Percentiles rank a stretch among this genome's conserved stretches.
phyloP scores from a whole-genome alignment of 2,888 invertebrate species.

The Ophion obscuratus region DNA sequence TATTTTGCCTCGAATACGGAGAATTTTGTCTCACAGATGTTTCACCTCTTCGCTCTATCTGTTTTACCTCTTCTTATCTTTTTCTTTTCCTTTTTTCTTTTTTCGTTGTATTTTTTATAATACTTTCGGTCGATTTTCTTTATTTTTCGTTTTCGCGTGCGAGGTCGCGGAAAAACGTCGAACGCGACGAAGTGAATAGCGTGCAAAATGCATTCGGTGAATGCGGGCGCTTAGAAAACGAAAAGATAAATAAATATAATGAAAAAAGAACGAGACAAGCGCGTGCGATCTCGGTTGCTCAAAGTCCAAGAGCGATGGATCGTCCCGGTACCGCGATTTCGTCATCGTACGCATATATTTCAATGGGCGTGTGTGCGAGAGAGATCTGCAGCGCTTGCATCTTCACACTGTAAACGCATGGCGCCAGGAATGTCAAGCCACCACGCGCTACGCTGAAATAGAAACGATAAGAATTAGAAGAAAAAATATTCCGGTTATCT shows the following conservation, averaged over 20 bases:
- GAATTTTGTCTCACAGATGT: too few species aligned
- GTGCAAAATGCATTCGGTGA: neutral
- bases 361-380: neutral
- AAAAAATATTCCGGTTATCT: neutral
- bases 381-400: conserved; percentile 41
- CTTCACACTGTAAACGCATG: conserved; percentile 44
- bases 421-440: conserved; percentile 46
- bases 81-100: too few species aligned
- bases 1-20: neutral
- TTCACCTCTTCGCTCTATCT: too few species aligned
- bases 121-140: neutral
- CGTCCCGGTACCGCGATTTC: conserved; percentile 63
- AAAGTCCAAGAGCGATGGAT: conserved; percentile 63
- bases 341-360: conserved; percentile 46
- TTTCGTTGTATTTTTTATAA: neutral
- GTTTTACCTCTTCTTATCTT: too few species aligned
- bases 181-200: neutral
- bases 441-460: neutral
- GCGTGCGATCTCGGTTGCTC: conserved; percentile 22
- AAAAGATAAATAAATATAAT: neutral
- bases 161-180: neutral
- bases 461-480: neutral
- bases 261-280: conserved; percentile 9
- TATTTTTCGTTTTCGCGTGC: neutral
- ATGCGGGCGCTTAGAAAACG: neutral